phyloP scores from a whole-genome alignment of 2,888 invertebrate species.

The Pterostichus madidus region DNA sequence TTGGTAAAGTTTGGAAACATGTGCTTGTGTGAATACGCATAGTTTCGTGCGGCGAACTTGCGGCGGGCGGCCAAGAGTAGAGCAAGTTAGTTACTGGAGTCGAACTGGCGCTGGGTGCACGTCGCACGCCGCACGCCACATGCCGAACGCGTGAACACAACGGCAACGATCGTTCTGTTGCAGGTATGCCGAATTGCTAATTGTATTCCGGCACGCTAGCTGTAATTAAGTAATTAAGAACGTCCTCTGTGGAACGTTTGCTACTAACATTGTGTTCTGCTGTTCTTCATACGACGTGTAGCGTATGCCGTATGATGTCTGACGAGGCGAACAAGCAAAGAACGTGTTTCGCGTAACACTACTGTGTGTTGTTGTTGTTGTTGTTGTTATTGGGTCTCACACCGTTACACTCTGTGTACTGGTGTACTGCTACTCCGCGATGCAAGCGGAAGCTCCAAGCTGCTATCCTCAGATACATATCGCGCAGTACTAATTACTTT shows the following conservation, averaged over 20 bases:
- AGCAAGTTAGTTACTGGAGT: background rate
- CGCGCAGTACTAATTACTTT: conserved; percentile 74
- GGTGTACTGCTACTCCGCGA: background rate
- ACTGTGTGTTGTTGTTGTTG: background rate
- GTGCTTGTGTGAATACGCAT: conserved; percentile 54
- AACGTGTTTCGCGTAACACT: background rate
- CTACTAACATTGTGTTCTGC: conserved; percentile 17
- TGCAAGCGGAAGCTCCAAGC: conserved; percentile 4
- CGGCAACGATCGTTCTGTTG: conserved; percentile 50
- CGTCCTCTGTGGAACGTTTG: conserved; percentile 46
- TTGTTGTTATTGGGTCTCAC: background rate
- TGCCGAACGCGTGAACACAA: background rate
- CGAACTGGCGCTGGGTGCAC: background rate
- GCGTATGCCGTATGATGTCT: background rate
- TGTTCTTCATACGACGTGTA: conserved; percentile 16
- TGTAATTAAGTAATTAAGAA: conserved; percentile 65
- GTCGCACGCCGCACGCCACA: too few relatives aligned
- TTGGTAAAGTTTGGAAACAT: conserved; percentile 46
- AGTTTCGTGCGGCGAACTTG: conserved; percentile 5
- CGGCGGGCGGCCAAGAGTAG: background rate
- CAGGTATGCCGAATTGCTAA: conserved; percentile 64
- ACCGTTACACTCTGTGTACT: background rate
- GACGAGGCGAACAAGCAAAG: background rate
- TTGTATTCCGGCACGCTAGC: conserved; percentile 59
- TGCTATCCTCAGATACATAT: conserved; percentile 70